phyloP scores from a whole-genome alignment of 2,888 invertebrate species.

The Linyphia triangularis region DNA sequence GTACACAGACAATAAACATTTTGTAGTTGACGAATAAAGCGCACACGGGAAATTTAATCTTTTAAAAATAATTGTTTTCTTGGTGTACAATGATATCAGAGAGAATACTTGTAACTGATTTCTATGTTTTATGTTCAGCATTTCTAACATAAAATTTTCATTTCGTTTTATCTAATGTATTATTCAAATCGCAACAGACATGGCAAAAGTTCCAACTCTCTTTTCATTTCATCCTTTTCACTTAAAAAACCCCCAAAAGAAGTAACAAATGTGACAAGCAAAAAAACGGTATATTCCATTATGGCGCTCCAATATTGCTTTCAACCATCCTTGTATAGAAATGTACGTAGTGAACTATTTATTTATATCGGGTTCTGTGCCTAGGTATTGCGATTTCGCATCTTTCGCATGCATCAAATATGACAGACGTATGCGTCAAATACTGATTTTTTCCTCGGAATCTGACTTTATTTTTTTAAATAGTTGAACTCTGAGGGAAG shows the following conservation, averaged over 20 bases:
- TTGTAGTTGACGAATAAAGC: too few relatives aligned
- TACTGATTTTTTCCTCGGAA: not conserved
- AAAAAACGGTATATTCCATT: not conserved
- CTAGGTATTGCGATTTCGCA: not conserved
- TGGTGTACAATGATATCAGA: too few relatives aligned
- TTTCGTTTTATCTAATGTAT: not conserved
- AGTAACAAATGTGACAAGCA: not conserved
- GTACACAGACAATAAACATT: too few relatives aligned
- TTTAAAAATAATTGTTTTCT: too few relatives aligned
- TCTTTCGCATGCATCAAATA: conserved; percentile 13
- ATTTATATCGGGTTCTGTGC: conserved; percentile 19
- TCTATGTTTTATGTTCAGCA: too few relatives aligned
- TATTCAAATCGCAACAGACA: not conserved
- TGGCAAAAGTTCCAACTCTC: not conserved
- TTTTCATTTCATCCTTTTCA: not conserved
- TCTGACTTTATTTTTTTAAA: not conserved
- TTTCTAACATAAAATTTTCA: not conserved
- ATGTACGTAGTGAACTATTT: conserved; percentile 10
- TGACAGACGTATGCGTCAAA: conserved; percentile 26
- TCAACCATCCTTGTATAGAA: not conserved
- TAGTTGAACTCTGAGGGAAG: conserved; percentile 27
- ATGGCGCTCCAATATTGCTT: conserved; percentile 18
- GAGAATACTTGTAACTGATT: too few relatives aligned
- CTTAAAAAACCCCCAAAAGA: conserved; percentile 6
- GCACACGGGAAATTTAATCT: too few relatives aligned